A percentile compares a stretch with the other conserved stretches of the same genome.
Conservation (phyloP, 2,113 vertebrate species). For the Saccopteryx bilineata region DNA sequence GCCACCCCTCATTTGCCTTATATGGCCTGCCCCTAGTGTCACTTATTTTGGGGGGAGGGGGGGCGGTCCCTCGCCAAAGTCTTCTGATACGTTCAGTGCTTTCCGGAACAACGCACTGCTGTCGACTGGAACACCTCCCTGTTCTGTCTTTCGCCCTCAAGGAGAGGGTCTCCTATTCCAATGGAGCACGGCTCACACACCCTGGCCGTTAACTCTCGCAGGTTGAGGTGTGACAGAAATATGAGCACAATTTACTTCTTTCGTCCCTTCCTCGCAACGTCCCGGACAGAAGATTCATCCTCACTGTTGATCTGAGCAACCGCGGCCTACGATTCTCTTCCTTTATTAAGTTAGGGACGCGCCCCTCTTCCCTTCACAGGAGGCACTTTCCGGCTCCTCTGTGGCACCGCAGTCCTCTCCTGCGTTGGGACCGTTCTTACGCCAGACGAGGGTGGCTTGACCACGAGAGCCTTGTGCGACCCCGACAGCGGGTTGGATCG, state of each 20-base stretch:
- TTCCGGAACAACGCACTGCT: rapidly evolving
- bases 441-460: background rate
- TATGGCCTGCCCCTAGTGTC: background rate
- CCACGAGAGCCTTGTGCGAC: background rate
- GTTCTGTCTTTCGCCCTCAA: background rate
- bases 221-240: background rate
- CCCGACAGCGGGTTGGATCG: background rate
- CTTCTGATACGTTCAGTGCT: background rate
- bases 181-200: background rate
- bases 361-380: background rate
- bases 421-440: rapidly evolving
- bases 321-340: background rate
- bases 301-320: rapidly evolving
- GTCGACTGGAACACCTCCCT: rapidly evolving
- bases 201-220: background rate
- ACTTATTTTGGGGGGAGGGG: background rate
- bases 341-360: background rate
- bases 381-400: no score
- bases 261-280: rapidly evolving
- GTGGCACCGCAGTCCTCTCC: background rate
- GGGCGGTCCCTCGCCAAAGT: background rate
- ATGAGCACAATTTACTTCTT: rapidly evolving
- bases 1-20: background rate
- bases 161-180: background rate
- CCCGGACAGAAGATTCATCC: background rate